phyloP scores from a whole-genome alignment of 2,888 invertebrate species.

The Balanococcus diminutus region DNA sequence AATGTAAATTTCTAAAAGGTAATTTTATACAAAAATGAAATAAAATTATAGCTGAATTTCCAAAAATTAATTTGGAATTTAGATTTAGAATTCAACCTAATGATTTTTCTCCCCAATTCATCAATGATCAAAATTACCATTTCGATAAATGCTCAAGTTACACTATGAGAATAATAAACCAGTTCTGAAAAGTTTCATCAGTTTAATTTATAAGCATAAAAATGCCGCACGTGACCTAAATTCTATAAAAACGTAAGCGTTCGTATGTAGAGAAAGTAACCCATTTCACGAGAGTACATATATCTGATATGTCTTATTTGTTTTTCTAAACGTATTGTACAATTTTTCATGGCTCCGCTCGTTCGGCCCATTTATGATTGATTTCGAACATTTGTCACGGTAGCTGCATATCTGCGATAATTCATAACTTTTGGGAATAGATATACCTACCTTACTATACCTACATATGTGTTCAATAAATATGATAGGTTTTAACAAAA shows the following conservation, averaged over 20 bases:
- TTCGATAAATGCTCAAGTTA: not conserved
- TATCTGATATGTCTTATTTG: not conserved
- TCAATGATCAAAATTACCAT: not conserved
- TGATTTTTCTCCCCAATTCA: no score
- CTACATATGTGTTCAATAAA: not conserved
- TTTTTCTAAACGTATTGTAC: not conserved
- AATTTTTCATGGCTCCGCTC: constrained; percentile 16
- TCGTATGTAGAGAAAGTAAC: constrained; percentile 9
- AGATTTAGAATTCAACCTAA: no score
- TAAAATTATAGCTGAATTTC: no score
- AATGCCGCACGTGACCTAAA: constrained; percentile 37
- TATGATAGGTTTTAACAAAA: not conserved
- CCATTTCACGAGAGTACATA: constrained; percentile 22
- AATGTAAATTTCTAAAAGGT: no score
- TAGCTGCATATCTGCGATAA: constrained; percentile 12
- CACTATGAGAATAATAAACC: not conserved
- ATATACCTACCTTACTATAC: no score
- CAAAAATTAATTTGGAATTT: no score
- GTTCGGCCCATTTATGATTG: constrained; percentile 11
- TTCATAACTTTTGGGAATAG: not conserved
- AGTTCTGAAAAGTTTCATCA: constrained; percentile 28
- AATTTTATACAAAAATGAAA: no score
- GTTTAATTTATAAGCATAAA: not conserved
- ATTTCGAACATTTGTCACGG: constrained; percentile 8
- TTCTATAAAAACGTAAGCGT: constrained; percentile 30